Base-by-base conservation (phyloP, 2,888 invertebrate species). In the Trachelus troglodyta region DNA sequence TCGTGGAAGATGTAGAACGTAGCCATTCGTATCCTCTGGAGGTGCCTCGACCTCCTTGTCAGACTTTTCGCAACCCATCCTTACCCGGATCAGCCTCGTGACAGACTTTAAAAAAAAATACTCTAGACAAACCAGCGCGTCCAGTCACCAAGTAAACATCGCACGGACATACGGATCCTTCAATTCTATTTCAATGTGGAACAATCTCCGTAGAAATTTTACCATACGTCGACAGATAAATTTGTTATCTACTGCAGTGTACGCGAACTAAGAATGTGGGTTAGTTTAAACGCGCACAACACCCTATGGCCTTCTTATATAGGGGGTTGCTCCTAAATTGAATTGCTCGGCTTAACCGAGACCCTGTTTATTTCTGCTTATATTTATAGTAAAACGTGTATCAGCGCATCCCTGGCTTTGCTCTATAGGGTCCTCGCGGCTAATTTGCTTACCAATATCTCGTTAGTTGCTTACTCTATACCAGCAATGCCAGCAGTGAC, bases 1-100 rank as follows among this genome's bases (percentile, higher is more conserved):
- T 87, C 96, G 95, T 1, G 97, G 96, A 82, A 96, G 87, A 76
- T 89, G 89, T 30, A 92, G 88, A 86, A 90, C 88, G 78, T 91
- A 89, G 31, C 83, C 81, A 15, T 86, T 84, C 1, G 37, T 37
- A n/a, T 80, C 79, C 34, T 83, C 82, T 0, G 82, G 76, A 0
- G 83, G 80, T 4, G 85, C 85, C 74, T 89, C 88, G 56, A 83
- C 76, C 34, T 86, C 86, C 37, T 83, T 81, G n/a, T 83, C 80
- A 30, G 79, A 78, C 34, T 75, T 37, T 31, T 80, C 81, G 69
- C 79, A 79, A n/a, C 75, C 75, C 30, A 68, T 69, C 69, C 9
- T 56, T 9, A 56, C 56, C 23, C 9, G 56, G 23, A 56, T 23
- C 9, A 56, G 23, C 56, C 23, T 56, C 56, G 23, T 56, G 56